These are phyloP conservation scores for Zhuqinia jingwanae DNA, from an alignment of 2,888 invertebrate genomes.

Conservation along the genomic window DNA sequence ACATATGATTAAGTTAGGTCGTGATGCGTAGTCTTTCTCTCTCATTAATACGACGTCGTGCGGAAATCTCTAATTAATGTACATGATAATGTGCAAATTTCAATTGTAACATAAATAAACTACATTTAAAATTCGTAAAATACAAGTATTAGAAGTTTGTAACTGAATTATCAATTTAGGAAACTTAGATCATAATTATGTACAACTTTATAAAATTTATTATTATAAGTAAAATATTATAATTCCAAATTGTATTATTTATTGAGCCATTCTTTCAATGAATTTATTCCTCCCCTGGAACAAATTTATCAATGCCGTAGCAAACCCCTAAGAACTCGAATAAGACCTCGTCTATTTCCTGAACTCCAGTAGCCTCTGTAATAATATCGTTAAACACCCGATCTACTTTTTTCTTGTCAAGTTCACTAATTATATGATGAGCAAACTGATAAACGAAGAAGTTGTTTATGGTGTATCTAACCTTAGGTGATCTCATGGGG, in stretches of 20 bases:
- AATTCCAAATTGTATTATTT: neutral
- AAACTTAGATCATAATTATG: too few relatives aligned
- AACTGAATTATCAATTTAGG: too few relatives aligned
- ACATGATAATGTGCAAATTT: too few relatives aligned
- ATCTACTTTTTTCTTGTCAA: neutral
- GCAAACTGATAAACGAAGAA: slow-evolving; percentile 64
- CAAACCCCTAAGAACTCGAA: neutral
- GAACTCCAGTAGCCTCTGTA: neutral
- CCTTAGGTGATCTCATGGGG: slow-evolving; percentile 72
- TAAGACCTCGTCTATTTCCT: neutral
- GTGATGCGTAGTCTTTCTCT: too few relatives aligned
- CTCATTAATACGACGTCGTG: too few relatives aligned
- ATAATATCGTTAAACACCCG: neutral
- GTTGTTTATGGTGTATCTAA: slow-evolving; percentile 62
- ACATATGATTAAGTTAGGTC: too few relatives aligned
- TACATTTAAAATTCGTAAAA: too few relatives aligned
- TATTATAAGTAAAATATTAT: neutral
- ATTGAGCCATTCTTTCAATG: too few relatives aligned
- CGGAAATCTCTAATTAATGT: too few relatives aligned
- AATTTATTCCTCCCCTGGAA: neutral
- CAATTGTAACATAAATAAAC: too few relatives aligned
- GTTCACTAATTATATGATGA: neutral
- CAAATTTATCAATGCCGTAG: neutral
- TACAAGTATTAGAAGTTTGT: too few relatives aligned
- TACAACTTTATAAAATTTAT: too few relatives aligned